Evolutionary conservation across 2,113 vertebrate genomes (phyloP).

Genomic region (Bos javanicus): DNA sequence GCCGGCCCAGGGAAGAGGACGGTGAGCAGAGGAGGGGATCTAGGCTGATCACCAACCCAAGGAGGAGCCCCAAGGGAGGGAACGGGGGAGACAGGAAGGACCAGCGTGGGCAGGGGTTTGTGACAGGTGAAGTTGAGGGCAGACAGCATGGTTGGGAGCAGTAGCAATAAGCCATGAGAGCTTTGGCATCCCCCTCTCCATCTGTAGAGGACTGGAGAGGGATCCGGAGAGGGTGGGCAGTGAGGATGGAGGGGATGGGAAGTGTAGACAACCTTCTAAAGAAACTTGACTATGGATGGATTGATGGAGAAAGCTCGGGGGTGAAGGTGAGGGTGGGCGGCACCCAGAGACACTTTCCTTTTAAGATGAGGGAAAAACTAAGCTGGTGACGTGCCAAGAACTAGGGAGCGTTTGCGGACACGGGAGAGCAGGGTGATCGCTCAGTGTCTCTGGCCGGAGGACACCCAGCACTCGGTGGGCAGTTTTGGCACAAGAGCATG

Average conservation of each 20-base stretch:
- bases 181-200: not conserved
- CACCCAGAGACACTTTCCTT: no score
- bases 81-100: no score
- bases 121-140: accelerated
- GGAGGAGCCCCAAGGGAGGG: not conserved
- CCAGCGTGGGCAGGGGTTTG: accelerated
- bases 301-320: not conserved
- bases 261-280: not conserved
- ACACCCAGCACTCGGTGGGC: accelerated
- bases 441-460: not conserved
- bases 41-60: accelerated
- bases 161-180: not conserved
- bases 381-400: accelerated
- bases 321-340: accelerated
- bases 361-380: not conserved
- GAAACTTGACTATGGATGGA: not conserved
- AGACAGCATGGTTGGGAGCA: accelerated
- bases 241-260: not conserved
- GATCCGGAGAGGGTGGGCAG: not conserved
- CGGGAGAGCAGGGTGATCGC: accelerated
- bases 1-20: accelerated
- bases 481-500: not conserved
- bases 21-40: not conserved
- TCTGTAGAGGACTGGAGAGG: not conserved
- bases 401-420: not conserved